Evolutionary conservation across 2,113 vertebrate species (phyloP), one percentile per base, ranked within the genome.

Genomic region (Otolemur garnettii): DNA sequence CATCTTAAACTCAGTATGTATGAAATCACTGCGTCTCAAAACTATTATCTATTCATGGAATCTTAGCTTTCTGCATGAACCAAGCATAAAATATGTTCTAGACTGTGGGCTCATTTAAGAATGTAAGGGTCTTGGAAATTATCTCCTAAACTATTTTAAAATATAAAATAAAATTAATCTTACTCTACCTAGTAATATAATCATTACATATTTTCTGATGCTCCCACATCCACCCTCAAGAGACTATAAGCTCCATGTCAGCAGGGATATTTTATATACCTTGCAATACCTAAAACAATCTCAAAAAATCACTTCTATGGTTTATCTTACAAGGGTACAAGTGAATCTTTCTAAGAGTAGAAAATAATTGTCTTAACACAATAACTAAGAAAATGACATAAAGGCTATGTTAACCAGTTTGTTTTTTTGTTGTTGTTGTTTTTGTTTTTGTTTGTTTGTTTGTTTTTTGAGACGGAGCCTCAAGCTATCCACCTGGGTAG

Each of bases 121-220:
- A 82, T 38, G 28, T 57, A 35, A 72, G 13, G 8, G 42, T 10
- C 15, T 90, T 94, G 59, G 4, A 89, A 81, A 86, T 94, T 81
- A n/a, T 69, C 42, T 75, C 60, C 60, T 82, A 12, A 90, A 35
- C 22, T 71, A 90, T 75, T 82, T 79, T 71, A 60, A 95, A 92
- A 68, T 75, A 81, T 15, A 90, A 86, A 85, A 72, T 55, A 79
- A 66, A 50, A 83, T 64, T 59, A 62, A 81, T 77, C 42, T 85
- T 57, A 7, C n/a, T 69, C 53, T 62, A 60, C 42, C 28, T n/a
- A 72, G 5, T 18, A 79, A 68, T 93, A 42, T 4, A 80, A 28
- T 87, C 30, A 90, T 57, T 82, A 92, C 45, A 30, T 57, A 75
- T 84, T 79, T 71, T 24, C 22, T 24, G 22, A 35, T 60, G 80